Evolutionary conservation across 2,888 invertebrate species (phyloP).

Genomic region (Emmelina monodactyla): DNA sequence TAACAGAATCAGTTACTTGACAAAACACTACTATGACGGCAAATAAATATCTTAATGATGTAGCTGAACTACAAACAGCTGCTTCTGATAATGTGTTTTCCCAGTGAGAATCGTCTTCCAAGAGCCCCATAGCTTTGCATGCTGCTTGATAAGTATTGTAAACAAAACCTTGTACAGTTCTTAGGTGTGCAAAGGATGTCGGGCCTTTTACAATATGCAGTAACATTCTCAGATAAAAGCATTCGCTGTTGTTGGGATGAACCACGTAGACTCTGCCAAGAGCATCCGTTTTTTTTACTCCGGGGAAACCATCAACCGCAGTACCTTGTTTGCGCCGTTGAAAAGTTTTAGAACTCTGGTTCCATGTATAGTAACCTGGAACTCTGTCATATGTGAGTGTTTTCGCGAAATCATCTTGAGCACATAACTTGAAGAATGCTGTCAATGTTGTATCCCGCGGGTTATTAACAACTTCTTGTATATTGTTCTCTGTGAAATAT

Average conservation of each 20-base stretch:
- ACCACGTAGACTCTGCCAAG: slow-evolving; percentile 17
- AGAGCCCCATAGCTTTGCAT: slow-evolving; percentile 18
- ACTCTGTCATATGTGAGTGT: slow-evolving; percentile 15
- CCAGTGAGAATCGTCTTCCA: slow-evolving; percentile 21
- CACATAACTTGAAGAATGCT: slow-evolving; percentile 14
- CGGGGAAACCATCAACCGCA: slow-evolving; percentile 16
- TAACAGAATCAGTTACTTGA: slow-evolving; percentile 17
- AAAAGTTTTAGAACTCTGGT: slow-evolving; percentile 14
- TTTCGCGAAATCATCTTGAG: slow-evolving; percentile 17
- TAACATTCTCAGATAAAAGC: slow-evolving; percentile 18
- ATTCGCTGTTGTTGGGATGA: slow-evolving; percentile 16
- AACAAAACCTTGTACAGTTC: slow-evolving; percentile 16
- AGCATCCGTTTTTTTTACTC: slow-evolving; percentile 16
- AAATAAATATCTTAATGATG: slow-evolving; percentile 19
- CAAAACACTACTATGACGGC: slow-evolving; percentile 18
- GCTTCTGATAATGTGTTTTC: slow-evolving; percentile 20
- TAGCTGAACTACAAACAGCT: slow-evolving; percentile 16
- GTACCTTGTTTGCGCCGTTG: slow-evolving; percentile 12
- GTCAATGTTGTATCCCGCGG: slow-evolving; percentile 16
- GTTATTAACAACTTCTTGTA: slow-evolving; percentile 15
- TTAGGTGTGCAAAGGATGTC: slow-evolving; percentile 20
- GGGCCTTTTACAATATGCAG: slow-evolving; percentile 21
- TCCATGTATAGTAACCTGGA: slow-evolving; percentile 14
- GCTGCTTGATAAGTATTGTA: slow-evolving; percentile 16
- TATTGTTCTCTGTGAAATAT: slow-evolving; percentile 13